Base-by-base conservation (phyloP, 2,113 vertebrate genomes). In the Macquaria ambigua region DNA sequence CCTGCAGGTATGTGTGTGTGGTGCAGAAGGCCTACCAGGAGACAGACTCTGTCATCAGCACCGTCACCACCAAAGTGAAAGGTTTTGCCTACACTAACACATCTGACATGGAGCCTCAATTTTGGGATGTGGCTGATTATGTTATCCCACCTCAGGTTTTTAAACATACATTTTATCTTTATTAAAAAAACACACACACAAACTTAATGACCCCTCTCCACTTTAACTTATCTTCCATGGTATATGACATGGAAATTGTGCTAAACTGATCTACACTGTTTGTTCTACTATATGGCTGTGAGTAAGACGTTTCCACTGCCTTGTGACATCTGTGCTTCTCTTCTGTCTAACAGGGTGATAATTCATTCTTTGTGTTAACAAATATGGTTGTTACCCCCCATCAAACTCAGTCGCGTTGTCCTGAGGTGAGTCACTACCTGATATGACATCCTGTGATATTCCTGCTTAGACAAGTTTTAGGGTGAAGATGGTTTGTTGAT, bases 21-120 rank as follows among this genome's bases (percentile, higher is more conserved):
- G 96, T 97, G 96, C 95, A 97, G 92, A 99, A 97, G 75, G 97
- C 96, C 83, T 99, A 99, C 90, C 98, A 99, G 91, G 97, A 97
- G 50, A 96, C 56, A 0, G 97, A 98, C 79, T 93, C 94, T 0
- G 95, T 97, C 78, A 93, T 97, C 90, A 97, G 97, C 63, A 96
- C 96, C 0, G 93, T 97, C 23, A 97, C 93, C 48, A 96, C 95
- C 0, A 98, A 98, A 87, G 96, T 97, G 61, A 98, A 98, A 87
- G 93, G 93, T 1, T 92, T 97, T 1, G 25, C 95, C 0, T 11
- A 93, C 82, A 97, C 96, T 53, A 97, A 98, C 90, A 95, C 93
- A 0, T 94, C 96, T 1, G 0, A 73, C 23, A 74, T 8, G 64
- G 88, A 77, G 1, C 84, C 84, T 39, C 84, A 89, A 52, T 31